Evolutionary conservation across 2,113 vertebrate species (phyloP), one percentile per base, ranked within the genome.

Genomic region (Brachyistius frenatus): DNA sequence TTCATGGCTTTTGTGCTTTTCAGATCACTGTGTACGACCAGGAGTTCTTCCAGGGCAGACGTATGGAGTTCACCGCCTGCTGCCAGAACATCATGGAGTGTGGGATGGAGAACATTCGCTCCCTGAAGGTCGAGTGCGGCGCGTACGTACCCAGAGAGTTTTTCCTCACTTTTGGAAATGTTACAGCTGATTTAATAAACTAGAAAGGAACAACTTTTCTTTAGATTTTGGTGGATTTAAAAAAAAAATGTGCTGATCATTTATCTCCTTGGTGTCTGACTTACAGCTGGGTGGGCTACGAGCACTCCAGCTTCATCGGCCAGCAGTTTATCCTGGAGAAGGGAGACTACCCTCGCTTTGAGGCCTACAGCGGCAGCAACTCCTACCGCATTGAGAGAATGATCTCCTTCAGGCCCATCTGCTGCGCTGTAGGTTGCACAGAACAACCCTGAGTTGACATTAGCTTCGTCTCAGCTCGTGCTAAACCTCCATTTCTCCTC

Each of bases 241-340:
- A 35, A 23, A 23, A 23, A 23, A 11, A n/a, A 1, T 58, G 11
- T 8, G 0, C 14, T 57, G 15, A 61, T 31, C 32, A 10, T 33
- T 3, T 49, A 57, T 54, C 16, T 65, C 3, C 23, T 41, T 50
- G 53, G 4, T 52, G 23, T 64, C 55, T 74, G 46, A 56, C 36
- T 36, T 68, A 7, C 76, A 99, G 98, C 90, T 99, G 98, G 98
- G 94, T 98, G 5, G 98, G 98, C 69, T 99, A 96, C 0, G 98
- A 99, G 90, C 98, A 99, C 91, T 97, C 97, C 75, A 97, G 96
- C 75, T 98, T 97, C 95, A 96, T 95, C 1, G 97, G 98, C 65
- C 98, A 99, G 92, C 97, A 99, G 96, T 99, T 98, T 54, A 92
- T 98, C 86, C 95, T 99, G 95, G 98, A 99, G 93, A 97, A 97